Conservation (phyloP, 2,888 invertebrate genomes). For the Salpingus planirostris region DNA sequence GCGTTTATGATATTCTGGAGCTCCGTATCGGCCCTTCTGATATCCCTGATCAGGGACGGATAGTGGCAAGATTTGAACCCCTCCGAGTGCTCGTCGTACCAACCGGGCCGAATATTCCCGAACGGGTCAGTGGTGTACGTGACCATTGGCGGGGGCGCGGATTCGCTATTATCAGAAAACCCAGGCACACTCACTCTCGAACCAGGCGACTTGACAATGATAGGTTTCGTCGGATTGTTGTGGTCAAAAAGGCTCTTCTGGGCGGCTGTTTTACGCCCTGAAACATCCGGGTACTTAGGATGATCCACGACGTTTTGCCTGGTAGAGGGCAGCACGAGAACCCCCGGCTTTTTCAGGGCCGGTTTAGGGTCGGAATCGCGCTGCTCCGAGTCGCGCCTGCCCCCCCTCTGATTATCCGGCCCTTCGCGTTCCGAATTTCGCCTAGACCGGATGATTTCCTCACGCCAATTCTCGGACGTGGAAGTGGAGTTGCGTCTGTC, state of each 20-base stretch:
- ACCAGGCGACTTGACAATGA: slow-evolving; percentile 52
- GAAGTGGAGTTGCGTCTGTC: slow-evolving; percentile 38
- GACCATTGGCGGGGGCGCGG: slow-evolving; percentile 14
- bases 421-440: slow-evolving; percentile 24
- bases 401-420: no score
- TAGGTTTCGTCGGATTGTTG: slow-evolving; percentile 61
- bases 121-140: slow-evolving; percentile 43
- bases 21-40: slow-evolving; percentile 60
- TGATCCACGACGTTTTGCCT: slow-evolving; percentile 18
- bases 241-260: slow-evolving; percentile 53
- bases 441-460: slow-evolving; percentile 31
- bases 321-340: slow-evolving; percentile 28
- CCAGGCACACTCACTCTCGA: slow-evolving; percentile 37
- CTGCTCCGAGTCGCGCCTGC: no score
- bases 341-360: slow-evolving; percentile 31
- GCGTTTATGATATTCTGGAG: slow-evolving; percentile 54
- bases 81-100: slow-evolving; percentile 52
- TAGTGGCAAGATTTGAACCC: slow-evolving; percentile 54
- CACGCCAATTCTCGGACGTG: slow-evolving; percentile 37
- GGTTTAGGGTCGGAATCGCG: slow-evolving; percentile 17
- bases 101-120: slow-evolving; percentile 44
- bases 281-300: slow-evolving; percentile 12
- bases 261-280: slow-evolving; percentile 17
- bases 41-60: slow-evolving; percentile 53
- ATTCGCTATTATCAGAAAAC: slow-evolving; percentile 31